Percentiles rank a stretch among this genome's conserved stretches.
phyloP scores from a whole-genome alignment of 2,797 vertebrate genomes.

The Etheostoma nigrum region DNA sequence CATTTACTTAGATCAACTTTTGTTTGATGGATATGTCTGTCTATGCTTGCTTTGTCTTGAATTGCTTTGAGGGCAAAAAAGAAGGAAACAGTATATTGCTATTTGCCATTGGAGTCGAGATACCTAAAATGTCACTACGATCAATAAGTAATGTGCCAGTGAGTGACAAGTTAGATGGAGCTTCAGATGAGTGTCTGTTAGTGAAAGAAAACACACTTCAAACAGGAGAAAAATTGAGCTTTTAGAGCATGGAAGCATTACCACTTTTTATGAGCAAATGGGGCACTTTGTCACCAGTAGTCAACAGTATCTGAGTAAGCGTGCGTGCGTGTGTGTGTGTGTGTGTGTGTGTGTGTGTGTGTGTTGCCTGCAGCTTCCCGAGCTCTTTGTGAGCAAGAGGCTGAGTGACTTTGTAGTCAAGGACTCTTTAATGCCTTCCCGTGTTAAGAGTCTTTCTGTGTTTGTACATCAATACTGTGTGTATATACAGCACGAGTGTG shows the following conservation, averaged over 20 bases:
- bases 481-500: constrained; percentile 23
- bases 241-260: constrained; percentile 61
- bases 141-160: constrained; percentile 53
- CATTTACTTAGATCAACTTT: constrained; percentile 32
- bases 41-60: constrained; percentile 32
- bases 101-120: constrained; percentile 38
- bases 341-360: constrained; percentile 17
- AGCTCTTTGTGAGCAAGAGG: constrained; percentile 61
- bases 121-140: constrained; percentile 53
- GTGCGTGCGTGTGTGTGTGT: constrained; percentile 27
- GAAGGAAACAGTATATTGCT: constrained; percentile 10
- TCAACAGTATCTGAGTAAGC: constrained; percentile 38
- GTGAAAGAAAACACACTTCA: constrained; percentile 61
- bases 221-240: constrained; percentile 58
- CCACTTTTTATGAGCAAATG: constrained; percentile 66
- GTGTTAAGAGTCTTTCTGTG: constrained; percentile 52
- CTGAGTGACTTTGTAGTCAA: constrained; percentile 73
- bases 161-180: constrained; percentile 56
- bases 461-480: constrained; percentile 58
- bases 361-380: constrained; percentile 67
- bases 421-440: constrained; percentile 70
- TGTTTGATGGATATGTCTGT: constrained; percentile 30
- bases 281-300: constrained; percentile 66
- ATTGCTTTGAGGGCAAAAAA: constrained; percentile 14
- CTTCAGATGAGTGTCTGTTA: constrained; percentile 61